These are phyloP conservation scores for Mythimna pallens DNA, from an alignment of 2,888 invertebrate species.

Conservation along the genomic window DNA sequence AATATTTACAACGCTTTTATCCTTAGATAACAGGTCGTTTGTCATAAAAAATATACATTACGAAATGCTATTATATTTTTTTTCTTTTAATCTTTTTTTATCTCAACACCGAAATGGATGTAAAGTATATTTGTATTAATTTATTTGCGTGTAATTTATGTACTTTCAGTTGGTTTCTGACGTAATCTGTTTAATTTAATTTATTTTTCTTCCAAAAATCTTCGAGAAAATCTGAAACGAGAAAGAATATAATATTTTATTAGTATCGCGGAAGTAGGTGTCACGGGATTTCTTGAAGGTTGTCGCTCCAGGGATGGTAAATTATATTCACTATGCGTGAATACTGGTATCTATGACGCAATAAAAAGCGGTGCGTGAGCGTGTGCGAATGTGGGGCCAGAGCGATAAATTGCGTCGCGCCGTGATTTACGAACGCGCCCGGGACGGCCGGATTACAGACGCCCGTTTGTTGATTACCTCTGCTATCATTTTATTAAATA, in stretches of 20 bases:
- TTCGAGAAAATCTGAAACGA: conserved; percentile 29
- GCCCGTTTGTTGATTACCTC: conserved; percentile 63
- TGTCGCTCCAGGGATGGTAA: conserved; percentile 49
- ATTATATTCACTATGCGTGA: conserved; percentile 62
- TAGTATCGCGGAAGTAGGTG: conserved; percentile 1
- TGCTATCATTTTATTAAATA: conserved; percentile 61
- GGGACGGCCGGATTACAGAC: conserved; percentile 64
- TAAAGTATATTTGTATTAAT: conserved; percentile 37
- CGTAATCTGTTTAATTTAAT: conserved; percentile 20
- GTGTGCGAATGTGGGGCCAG: conserved; percentile 70
- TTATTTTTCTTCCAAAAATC: conserved; percentile 2
- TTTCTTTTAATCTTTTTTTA: conserved; percentile 44
- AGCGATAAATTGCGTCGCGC: conserved; percentile 72
- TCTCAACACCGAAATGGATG: conserved; percentile 44
- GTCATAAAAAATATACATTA: conserved; percentile 56
- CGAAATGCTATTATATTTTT: conserved; percentile 44
- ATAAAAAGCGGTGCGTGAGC: conserved; percentile 70
- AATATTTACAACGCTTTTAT: conserved; percentile 56
- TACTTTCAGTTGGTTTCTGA: conserved; percentile 25
- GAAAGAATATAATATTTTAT: conserved; percentile 30
- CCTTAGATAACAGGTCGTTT: conserved; percentile 56
- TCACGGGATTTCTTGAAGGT: conserved; percentile 21
- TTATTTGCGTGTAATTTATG: conserved; percentile 38
- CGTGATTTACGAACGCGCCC: conserved; percentile 71
- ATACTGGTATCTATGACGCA: conserved; percentile 69